These are phyloP conservation scores for Pavo muticus DNA, from an alignment of 2,113 vertebrate species.

Conservation along the genomic window DNA sequence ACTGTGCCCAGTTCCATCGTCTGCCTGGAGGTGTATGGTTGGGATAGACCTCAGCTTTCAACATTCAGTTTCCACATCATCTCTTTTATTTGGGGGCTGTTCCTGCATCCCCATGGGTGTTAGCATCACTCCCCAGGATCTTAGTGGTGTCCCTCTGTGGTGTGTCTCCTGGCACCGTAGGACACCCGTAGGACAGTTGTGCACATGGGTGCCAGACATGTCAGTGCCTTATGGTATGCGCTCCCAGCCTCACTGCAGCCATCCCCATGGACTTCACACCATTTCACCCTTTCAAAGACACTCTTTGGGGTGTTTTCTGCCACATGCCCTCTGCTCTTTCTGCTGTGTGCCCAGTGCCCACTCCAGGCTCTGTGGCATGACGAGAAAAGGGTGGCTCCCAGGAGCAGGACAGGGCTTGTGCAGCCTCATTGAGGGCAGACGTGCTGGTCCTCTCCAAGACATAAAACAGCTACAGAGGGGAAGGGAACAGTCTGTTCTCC, in stretches of 20 bases:
- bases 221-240: accelerated
- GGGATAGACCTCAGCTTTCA: neutral
- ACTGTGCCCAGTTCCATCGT: accelerated
- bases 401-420: accelerated
- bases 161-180: accelerated
- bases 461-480: constrained; percentile 23
- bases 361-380: accelerated
- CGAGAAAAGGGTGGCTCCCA: neutral
- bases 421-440: neutral
- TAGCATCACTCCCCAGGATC: neutral
- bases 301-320: neutral
- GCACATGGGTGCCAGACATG: accelerated
- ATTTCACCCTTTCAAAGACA: accelerated
- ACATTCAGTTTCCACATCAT: neutral
- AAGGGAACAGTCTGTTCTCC: constrained; percentile 66
- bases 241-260: neutral
- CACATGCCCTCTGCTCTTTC: neutral
- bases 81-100: accelerated
- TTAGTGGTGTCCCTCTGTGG: accelerated
- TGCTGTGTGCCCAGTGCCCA: accelerated
- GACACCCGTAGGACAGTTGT: accelerated
- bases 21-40: neutral
- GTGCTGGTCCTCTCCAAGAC: constrained; percentile 27
- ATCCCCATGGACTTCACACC: neutral
- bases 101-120: neutral